These are phyloP conservation scores for Sinella curviseta DNA, from an alignment of 1,140 invertebrate species.

Conservation along the genomic window DNA sequence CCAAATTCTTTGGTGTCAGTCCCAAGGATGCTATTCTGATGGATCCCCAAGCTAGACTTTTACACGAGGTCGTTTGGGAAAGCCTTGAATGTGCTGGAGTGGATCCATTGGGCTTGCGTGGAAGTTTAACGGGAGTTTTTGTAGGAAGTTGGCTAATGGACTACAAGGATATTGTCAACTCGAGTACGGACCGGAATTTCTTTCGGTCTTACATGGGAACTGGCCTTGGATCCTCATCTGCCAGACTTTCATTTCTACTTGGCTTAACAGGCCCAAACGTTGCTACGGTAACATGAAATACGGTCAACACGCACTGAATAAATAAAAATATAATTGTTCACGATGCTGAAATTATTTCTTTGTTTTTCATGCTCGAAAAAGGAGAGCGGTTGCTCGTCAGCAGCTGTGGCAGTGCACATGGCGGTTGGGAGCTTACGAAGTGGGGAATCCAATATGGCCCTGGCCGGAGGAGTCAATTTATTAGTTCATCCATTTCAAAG, in stretches of 20 bases:
- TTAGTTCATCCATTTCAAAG: neutral
- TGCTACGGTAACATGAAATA: no score
- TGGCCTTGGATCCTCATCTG: neutral
- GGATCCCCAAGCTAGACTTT: conserved; percentile 65
- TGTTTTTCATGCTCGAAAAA: no score
- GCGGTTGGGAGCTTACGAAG: neutral
- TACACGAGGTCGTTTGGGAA: conserved; percentile 65
- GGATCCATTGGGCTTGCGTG: conserved; percentile 16
- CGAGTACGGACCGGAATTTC: neutral
- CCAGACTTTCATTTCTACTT: neutral
- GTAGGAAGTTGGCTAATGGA: conserved; percentile 23
- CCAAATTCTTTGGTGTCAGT: conserved; percentile 60
- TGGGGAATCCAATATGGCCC: neutral
- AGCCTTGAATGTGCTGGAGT: conserved; percentile 59
- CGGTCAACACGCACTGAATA: no score
- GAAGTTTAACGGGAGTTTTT: conserved; percentile 35
- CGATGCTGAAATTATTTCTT: no score
- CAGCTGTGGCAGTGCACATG: neutral
- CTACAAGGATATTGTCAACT: neutral
- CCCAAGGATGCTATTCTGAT: conserved; percentile 61
- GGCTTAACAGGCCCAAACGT: neutral
- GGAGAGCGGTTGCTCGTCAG: neutral
- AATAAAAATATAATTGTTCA: no score
- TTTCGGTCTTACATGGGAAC: conserved; percentile 15
- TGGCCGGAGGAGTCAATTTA: neutral